These are phyloP conservation scores for Epinephelus awoara DNA, from an alignment of 2,797 vertebrate species.

Conservation along the genomic window DNA sequence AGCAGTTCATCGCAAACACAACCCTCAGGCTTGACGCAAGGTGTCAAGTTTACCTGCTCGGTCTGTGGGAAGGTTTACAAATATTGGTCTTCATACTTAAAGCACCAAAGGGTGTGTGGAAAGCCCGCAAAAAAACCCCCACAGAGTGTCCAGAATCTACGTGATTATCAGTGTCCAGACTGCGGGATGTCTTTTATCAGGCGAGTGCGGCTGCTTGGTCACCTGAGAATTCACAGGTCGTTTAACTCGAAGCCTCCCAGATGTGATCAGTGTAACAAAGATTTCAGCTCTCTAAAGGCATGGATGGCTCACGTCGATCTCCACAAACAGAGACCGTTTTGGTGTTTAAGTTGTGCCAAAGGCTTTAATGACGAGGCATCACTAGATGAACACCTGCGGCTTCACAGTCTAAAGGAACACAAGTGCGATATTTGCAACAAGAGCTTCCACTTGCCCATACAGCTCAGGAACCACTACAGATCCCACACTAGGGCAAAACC, in stretches of 20 bases:
- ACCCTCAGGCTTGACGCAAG: neutral
- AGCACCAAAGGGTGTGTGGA: constrained; percentile 72
- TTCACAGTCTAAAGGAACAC: constrained; percentile 57
- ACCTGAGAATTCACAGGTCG: constrained; percentile 67
- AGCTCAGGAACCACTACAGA: constrained; percentile 54
- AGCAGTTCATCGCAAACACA: constrained; percentile 24
- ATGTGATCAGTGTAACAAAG: constrained; percentile 76
- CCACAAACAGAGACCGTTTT: constrained; percentile 71
- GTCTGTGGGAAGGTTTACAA: constrained; percentile 80
- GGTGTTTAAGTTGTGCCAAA: constrained; percentile 75
- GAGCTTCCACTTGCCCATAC: constrained; percentile 33
- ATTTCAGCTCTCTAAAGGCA: constrained; percentile 40
- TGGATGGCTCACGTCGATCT: constrained; percentile 68
- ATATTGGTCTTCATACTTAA: constrained; percentile 73
- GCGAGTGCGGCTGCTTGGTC: constrained; percentile 47
- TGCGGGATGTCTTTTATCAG: constrained; percentile 73
- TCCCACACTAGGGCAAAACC: constrained; percentile 42
- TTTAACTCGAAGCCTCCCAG: neutral
- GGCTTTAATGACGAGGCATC: constrained; percentile 67
- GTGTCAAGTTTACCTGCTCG: constrained; percentile 57
- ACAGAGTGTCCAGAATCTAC: neutral
- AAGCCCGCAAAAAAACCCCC: accelerated
- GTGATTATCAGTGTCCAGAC: constrained; percentile 64
- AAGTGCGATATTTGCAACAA: constrained; percentile 65
- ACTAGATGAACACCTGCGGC: constrained; percentile 68